These are phyloP conservation scores for Pantherophis guttatus DNA, from an alignment of 2,113 vertebrate species.

Conservation along the genomic window DNA sequence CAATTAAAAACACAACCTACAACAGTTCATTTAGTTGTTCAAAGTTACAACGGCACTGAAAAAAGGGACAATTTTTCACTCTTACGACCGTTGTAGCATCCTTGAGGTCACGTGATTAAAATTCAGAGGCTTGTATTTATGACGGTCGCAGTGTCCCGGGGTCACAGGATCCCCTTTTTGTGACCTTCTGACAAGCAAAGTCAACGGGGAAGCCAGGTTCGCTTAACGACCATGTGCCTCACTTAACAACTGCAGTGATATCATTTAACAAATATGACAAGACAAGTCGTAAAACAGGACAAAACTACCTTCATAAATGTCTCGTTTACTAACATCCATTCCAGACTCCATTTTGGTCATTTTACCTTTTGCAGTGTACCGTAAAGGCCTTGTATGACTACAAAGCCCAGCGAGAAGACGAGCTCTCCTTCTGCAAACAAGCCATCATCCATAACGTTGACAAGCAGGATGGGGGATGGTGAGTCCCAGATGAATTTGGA, in stretches of 20 bases:
- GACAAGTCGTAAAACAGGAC: too few relatives aligned
- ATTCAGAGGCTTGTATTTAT: not conserved
- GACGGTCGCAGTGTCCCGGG: too few relatives aligned
- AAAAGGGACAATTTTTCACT: not conserved
- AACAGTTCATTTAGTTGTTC: too few relatives aligned
- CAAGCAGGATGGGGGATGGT: slow-evolving; percentile 86
- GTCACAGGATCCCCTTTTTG: too few relatives aligned
- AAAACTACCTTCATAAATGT: too few relatives aligned
- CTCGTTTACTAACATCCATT: not conserved
- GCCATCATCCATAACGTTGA: slow-evolving; percentile 83
- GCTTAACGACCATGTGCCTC: too few relatives aligned
- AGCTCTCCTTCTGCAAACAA: slow-evolving; percentile 87
- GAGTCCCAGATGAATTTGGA: slow-evolving; percentile 39
- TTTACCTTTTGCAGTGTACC: slow-evolving; percentile 66
- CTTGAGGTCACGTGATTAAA: not conserved
- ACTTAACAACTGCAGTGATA: too few relatives aligned
- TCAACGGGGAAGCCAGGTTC: too few relatives aligned
- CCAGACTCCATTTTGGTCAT: not conserved
- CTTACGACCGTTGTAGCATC: not conserved
- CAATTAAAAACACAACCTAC: not conserved
- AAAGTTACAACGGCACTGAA: not conserved
- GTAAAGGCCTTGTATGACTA: slow-evolving; percentile 87
- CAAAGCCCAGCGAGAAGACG: slow-evolving; percentile 83
- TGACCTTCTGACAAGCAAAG: too few relatives aligned
- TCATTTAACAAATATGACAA: too few relatives aligned